These are phyloP conservation scores for Chymomyza fuscimana DNA, from an alignment of 2,888 invertebrate genomes.

Conservation along the genomic window DNA sequence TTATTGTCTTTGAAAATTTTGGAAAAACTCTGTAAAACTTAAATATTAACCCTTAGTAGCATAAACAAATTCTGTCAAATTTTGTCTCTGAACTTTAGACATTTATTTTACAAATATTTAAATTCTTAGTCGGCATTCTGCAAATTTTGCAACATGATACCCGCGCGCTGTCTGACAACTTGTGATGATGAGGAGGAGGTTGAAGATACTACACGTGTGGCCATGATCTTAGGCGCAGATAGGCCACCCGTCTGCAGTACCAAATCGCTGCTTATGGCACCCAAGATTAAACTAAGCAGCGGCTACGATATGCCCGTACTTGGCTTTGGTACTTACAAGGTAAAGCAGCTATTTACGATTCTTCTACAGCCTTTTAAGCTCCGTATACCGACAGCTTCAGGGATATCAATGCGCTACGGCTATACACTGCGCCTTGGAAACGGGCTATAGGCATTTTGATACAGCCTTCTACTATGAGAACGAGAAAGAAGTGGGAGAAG, in stretches of 20 bases:
- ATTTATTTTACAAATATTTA: not conserved
- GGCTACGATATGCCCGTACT: not conserved
- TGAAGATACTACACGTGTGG: slow-evolving; percentile 41
- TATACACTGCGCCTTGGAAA: slow-evolving; percentile 85
- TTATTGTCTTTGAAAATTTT: not conserved
- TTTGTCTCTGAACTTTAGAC: no score
- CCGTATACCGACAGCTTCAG: not conserved
- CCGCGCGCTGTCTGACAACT: slow-evolving; percentile 42
- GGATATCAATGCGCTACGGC: slow-evolving; percentile 72
- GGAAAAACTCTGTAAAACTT: no score
- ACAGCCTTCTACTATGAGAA: slow-evolving; percentile 84
- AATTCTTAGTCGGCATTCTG: not conserved
- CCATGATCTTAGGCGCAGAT: slow-evolving; percentile 47
- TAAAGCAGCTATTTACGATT: not conserved
- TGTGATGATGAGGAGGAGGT: slow-evolving; percentile 48
- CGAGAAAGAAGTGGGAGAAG: slow-evolving; percentile 85
- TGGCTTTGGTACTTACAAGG: not conserved
- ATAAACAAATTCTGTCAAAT: no score
- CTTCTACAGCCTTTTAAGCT: not conserved
- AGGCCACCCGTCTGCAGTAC: slow-evolving; percentile 41
- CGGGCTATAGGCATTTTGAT: slow-evolving; percentile 86
- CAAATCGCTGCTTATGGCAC: slow-evolving; percentile 19
- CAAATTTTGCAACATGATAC: slow-evolving; percentile 35
- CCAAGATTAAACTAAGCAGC: not conserved
- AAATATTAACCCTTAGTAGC: no score